Base-by-base conservation (phyloP, 2,113 vertebrate genomes). In the Anolis carolinensis region DNA sequence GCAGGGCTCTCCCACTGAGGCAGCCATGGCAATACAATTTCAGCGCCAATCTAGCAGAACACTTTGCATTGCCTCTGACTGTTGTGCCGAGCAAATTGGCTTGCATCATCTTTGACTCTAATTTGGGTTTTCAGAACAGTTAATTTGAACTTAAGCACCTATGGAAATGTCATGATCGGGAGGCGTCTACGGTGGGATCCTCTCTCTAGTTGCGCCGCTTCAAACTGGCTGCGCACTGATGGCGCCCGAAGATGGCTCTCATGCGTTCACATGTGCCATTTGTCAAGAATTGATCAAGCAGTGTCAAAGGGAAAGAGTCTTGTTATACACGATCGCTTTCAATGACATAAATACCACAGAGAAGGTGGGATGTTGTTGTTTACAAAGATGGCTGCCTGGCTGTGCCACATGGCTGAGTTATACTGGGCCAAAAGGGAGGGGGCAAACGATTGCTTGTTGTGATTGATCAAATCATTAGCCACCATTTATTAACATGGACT, bases 91-190 rank as follows among this genome's bases (percentile, higher is more conserved):
- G 79, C 79, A 94, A 95, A 95, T 88, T 88, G 91, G 82, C 84
- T 94, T 83, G 75, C 68, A 92, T 94, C 90, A 91, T 86, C 90
- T 93, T 93, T 95, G 88, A 94, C 87, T 94, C 91, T 95, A 95
- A 95, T 94, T 94, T 94, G 88, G 79, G 82, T 89, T 93, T 81
- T 95, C 83, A 93, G 91, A 89, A 93, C 73, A 70, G 90, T 92
- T 96, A 91, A 94, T 94, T 95, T 93, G 91, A 94, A 92, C 79
- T 89, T 94, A 94, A 94, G 89, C 85, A 91, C 83, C 90, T 94
- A 88, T 7, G 83, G 87, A 95, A 93, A 74, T 80, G 82, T 89
- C 90, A 88, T 89, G 90, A 92, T 86, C 83, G 76, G 79, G 90
- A 93, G 85, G 82, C 79, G 81, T 79, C 92, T 87, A 85, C 74